phyloP scores from a whole-genome alignment of 2,888 invertebrate species.

The Lasioglossum leucozonium region DNA sequence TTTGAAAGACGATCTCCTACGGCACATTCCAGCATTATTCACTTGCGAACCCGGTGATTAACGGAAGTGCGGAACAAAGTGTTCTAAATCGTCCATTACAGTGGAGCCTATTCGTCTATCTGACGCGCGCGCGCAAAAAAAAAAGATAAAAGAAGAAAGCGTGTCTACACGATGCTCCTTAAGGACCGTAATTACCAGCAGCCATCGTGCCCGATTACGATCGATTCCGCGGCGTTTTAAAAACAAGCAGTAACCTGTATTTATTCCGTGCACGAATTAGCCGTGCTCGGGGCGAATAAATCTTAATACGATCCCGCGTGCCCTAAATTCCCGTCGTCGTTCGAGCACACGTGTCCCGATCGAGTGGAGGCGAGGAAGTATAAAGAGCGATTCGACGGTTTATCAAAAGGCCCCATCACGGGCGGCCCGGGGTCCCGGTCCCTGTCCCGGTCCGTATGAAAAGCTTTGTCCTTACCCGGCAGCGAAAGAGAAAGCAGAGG shows the following conservation, averaged over 20 bases:
- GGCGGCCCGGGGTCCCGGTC: too few species aligned
- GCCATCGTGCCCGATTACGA: neutral
- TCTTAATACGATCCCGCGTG: constrained; percentile 28
- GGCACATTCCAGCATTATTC: too few species aligned
- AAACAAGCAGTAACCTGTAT: constrained; percentile 3
- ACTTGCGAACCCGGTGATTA: neutral
- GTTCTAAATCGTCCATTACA: neutral
- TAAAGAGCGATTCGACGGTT: constrained; percentile 46
- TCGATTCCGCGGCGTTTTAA: neutral
- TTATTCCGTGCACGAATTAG: constrained; percentile 28
- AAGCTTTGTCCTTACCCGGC: constrained; percentile 56
- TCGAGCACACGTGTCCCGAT: constrained; percentile 26
- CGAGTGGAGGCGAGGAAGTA: constrained; percentile 17
- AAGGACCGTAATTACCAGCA: neutral
- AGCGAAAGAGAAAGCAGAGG: constrained; percentile 67
- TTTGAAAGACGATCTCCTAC: too few species aligned
- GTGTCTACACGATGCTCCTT: neutral
- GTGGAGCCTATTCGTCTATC: neutral
- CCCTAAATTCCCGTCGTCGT: constrained; percentile 33
- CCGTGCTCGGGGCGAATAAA: neutral
- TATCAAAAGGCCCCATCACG: constrained; percentile 53
- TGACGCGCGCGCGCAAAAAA: neutral
- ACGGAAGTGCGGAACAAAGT: neutral
- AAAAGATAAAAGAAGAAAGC: neutral
- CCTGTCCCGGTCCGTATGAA: constrained; percentile 37